Conservation (phyloP, 2,888 invertebrate genomes). For the Cordilura impudica region DNA sequence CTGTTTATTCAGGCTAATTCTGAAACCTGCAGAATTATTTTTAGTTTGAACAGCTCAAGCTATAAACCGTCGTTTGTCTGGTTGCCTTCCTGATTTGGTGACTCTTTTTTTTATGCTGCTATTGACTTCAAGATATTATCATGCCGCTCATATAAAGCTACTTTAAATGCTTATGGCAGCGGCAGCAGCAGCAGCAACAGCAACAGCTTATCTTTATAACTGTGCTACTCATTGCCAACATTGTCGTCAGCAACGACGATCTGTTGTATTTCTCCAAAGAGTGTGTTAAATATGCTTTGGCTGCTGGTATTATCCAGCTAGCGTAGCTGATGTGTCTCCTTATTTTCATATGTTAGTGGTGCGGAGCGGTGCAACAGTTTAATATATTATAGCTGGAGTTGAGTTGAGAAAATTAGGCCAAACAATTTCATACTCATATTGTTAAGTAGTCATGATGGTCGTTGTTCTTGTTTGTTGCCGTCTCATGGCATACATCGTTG, state of each 20-base stretch:
- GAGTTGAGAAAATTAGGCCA: slow-evolving; percentile 61
- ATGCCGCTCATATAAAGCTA: slow-evolving; percentile 44
- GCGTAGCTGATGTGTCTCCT: slow-evolving; percentile 6
- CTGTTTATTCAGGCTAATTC: slow-evolving; percentile 49
- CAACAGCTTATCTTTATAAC: slow-evolving; percentile 35
- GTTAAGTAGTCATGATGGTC: slow-evolving; percentile 14
- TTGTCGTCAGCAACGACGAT: slow-evolving; percentile 16
- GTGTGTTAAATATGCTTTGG: slow-evolving; percentile 38
- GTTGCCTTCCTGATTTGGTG: slow-evolving; percentile 54
- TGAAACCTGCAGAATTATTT: slow-evolving; percentile 50
- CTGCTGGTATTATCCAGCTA: slow-evolving; percentile 50
- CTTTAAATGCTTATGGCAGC: slow-evolving; percentile 28
- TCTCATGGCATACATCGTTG: slow-evolving; percentile 30
- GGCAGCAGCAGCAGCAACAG: background rate
- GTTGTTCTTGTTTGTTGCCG: background rate
- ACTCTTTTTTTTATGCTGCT: slow-evolving; percentile 6
- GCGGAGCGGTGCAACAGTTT: background rate
- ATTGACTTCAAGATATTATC: slow-evolving; percentile 43
- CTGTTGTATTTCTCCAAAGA: slow-evolving; percentile 2
- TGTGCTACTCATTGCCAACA: slow-evolving; percentile 35
- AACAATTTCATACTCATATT: slow-evolving; percentile 57
- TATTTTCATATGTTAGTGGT: background rate
- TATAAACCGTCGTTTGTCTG: slow-evolving; percentile 35
- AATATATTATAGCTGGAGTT: slow-evolving; percentile 3
- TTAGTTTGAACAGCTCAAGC: background rate